A percentile compares a stretch with the other conserved stretches of the same genome.
Conservation (phyloP, 2,113 vertebrate genomes). For the Clinocottus analis region DNA sequence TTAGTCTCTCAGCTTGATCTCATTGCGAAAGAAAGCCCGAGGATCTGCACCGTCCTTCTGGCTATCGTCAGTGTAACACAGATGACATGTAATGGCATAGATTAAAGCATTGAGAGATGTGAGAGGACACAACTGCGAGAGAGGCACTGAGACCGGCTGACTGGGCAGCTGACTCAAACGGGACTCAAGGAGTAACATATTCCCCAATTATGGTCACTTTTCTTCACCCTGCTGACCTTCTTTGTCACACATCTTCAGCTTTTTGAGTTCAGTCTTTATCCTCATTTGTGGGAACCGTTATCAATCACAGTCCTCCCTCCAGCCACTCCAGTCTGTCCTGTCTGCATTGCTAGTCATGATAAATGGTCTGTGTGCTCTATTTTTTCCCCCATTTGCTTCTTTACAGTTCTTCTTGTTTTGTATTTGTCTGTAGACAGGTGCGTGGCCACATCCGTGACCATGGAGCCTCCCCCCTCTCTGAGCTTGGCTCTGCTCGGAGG, state of each 20-base stretch:
- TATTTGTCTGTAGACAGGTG: constrained; percentile 60
- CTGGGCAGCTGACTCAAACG: constrained; percentile 69
- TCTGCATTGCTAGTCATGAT: constrained; percentile 6
- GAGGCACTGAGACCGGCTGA: constrained; percentile 48
- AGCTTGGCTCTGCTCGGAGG: constrained; percentile 83
- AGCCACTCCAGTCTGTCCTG: constrained; percentile 8
- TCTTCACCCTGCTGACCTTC: constrained; percentile 52
- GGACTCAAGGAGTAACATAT: constrained; percentile 67
- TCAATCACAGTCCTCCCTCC: constrained; percentile 28
- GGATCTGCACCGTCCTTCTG: constrained; percentile 61
- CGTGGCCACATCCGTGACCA: constrained; percentile 69
- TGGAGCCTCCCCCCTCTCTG: constrained; percentile 86
- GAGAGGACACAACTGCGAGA: constrained; percentile 49
- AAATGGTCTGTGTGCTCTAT: constrained; percentile 13
- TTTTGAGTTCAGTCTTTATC: constrained; percentile 32
- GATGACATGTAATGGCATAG: constrained; percentile 70
- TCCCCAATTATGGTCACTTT: constrained; percentile 55
- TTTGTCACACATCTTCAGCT: constrained; percentile 35
- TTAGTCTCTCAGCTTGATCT: constrained; percentile 49
- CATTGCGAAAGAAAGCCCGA: constrained; percentile 48
- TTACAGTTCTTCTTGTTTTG: constrained; percentile 33
- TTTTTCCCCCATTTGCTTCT: constrained; percentile 1
- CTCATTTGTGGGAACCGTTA: constrained; percentile 28
- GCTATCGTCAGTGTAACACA: constrained; percentile 55
- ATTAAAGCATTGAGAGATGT: constrained; percentile 65